Percentiles rank a stretch among this genome's conserved stretches.
Evolutionary conservation across 2,113 vertebrate species (phyloP).

Genomic region (Neogobius melanostomus): DNA sequence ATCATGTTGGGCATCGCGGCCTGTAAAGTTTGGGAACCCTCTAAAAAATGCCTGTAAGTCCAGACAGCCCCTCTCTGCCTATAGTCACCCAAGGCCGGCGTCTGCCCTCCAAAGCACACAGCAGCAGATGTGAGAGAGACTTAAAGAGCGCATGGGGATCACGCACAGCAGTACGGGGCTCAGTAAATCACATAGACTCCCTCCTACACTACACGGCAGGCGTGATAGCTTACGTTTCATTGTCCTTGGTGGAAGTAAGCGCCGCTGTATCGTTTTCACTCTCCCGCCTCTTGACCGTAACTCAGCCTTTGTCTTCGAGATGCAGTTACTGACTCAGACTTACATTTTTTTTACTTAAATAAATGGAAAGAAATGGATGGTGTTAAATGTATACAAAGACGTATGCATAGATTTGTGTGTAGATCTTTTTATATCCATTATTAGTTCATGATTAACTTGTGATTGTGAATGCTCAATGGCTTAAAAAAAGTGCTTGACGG

Average conservation of each 20-base stretch:
- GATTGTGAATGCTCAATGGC: too few species aligned
- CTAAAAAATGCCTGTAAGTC: too few species aligned
- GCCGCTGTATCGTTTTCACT: slow-evolving; percentile 68
- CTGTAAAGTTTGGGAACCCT: too few species aligned
- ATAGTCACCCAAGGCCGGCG: slow-evolving; percentile 24
- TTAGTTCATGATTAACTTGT: too few species aligned
- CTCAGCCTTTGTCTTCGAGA: slow-evolving; percentile 68
- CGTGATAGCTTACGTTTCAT: slow-evolving; percentile 72
- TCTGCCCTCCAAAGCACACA: not conserved
- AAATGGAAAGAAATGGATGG: not conserved
- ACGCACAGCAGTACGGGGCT: slow-evolving; percentile 16
- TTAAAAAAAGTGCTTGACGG: too few species aligned
- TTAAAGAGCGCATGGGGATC: slow-evolving; percentile 36
- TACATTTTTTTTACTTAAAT: slow-evolving; percentile 23
- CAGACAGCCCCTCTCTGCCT: slow-evolving; percentile 25
- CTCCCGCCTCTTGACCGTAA: slow-evolving; percentile 69
- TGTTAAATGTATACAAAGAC: too few species aligned
- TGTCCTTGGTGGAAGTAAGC: slow-evolving; percentile 75
- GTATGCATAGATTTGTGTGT: too few species aligned
- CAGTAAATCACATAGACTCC: slow-evolving; percentile 50
- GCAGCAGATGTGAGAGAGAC: slow-evolving; percentile 28
- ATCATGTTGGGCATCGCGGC: too few species aligned
- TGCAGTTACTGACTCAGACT: slow-evolving; percentile 34
- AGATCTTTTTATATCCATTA: too few species aligned
- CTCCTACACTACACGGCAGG: slow-evolving; percentile 54